Evolutionary conservation across 1,140 invertebrate genomes (phyloP), one percentile per base, ranked within the genome.

Genomic region (Ylistrum balloti): DNA sequence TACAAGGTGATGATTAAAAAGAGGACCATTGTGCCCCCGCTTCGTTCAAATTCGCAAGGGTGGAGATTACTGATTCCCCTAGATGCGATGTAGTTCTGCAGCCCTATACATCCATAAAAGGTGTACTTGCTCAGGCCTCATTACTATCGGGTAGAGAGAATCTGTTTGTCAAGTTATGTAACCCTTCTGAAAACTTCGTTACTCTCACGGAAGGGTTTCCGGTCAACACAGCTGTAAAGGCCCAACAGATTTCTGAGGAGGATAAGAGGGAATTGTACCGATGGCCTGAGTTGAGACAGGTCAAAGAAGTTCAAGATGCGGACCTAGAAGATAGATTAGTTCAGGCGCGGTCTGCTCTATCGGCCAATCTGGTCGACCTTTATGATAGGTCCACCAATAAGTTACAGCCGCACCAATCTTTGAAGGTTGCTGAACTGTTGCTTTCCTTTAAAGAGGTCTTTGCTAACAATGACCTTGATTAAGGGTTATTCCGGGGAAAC

Each of bases 101-200:
- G 13, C 41, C 90, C n/a, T 35, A 17, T n/a, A n/a, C n/a, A n/a
- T 38, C 13, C 33, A 33, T 33, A 38, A 22, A 90, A 28, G 33
- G 56, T 22, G 22, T 88, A 13, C 33, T 90, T 33, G 41, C 22
- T 88, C 90, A 74, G 0, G 85, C 85, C 38, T 28, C 17, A 2
- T 85, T 89, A 11, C n/a, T 88, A n/a, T n/a, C n/a, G n/a, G n/a
- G n/a, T n/a, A n/a, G n/a, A n/a, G n/a, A n/a, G n/a, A n/a, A n/a
- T n/a, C n/a, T n/a, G n/a, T n/a, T n/a, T n/a, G n/a, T n/a, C n/a
- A n/a, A n/a, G n/a, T n/a, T n/a, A 0, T 86, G 41, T 17, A 91
- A 91, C 28, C 85, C 87, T 15, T 86, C 88, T 33, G 90, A 91
- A 13, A 91, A 91, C 5, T 33, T 56, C 34, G 28, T 88, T 0